A percentile compares a stretch with the other conserved stretches of the same genome.
Evolutionary conservation across 2,113 vertebrate species (phyloP).

Genomic region (Nanorana parkeri): DNA sequence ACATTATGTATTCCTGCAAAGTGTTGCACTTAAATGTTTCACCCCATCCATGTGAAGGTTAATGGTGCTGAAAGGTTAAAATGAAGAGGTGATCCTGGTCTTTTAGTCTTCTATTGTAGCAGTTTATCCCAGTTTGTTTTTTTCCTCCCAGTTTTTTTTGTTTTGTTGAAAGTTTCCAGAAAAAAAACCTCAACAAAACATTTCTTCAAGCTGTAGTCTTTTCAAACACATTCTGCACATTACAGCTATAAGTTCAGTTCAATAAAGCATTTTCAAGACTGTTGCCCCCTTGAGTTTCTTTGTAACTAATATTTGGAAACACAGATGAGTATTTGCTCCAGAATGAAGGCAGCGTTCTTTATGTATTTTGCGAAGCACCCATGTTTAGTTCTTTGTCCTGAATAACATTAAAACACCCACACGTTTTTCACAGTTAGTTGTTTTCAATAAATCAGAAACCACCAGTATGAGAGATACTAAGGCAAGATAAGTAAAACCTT

Average conservation of each 20-base stretch:
- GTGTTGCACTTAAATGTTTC: conserved; percentile 63
- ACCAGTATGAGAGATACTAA: too few relatives aligned
- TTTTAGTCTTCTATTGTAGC: conserved; percentile 65
- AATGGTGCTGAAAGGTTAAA: conserved; percentile 56
- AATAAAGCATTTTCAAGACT: conserved; percentile 88
- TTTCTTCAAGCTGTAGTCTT: conserved; percentile 78
- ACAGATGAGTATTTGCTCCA: not conserved
- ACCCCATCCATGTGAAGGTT: conserved; percentile 67
- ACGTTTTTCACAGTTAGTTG: too few relatives aligned
- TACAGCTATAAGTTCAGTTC: conserved; percentile 77
- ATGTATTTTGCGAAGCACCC: not conserved
- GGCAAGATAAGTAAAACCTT: too few relatives aligned
- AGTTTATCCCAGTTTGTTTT: conserved; percentile 65
- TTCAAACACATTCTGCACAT: conserved; percentile 80
- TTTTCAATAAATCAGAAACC: too few relatives aligned
- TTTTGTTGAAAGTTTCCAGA: conserved; percentile 75
- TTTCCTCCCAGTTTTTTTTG: conserved; percentile 67
- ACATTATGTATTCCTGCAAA: conserved; percentile 57
- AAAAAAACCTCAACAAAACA: conserved; percentile 54
- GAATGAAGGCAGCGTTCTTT: not conserved
- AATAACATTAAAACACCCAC: too few relatives aligned
- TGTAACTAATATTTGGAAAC: conserved; percentile 58
- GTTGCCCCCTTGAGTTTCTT: conserved; percentile 79
- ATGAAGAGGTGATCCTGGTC: conserved; percentile 62
- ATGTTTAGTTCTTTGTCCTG: too few relatives aligned